These are phyloP conservation scores for Pristionchus exspectatus DNA, from an alignment of 2,888 invertebrate species.

Conservation along the genomic window DNA sequence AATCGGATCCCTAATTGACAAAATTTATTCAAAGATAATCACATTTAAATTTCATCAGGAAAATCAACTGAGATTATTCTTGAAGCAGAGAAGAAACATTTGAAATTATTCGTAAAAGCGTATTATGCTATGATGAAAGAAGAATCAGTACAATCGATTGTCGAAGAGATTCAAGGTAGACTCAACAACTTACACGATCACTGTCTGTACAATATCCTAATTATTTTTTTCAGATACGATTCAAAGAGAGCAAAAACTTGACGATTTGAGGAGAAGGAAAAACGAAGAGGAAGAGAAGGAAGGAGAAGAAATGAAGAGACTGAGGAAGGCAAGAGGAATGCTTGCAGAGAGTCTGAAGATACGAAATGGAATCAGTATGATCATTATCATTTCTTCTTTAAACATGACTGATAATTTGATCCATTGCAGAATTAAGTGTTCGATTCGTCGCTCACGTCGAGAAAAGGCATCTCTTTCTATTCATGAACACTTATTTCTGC, in stretches of 20 bases:
- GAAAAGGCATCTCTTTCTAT: background rate
- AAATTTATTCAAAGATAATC: too few relatives aligned
- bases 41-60: background rate
- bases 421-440: background rate
- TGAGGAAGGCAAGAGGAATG: background rate
- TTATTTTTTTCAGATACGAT: background rate
- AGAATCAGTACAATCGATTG: background rate
- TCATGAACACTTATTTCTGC: background rate
- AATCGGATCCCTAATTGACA: too few relatives aligned
- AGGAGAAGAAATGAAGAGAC: background rate
- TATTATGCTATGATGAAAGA: background rate
- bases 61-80: background rate
- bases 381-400: background rate
- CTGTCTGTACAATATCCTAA: background rate
- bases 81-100: background rate
- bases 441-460: background rate
- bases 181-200: background rate
- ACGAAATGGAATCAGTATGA: background rate
- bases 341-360: background rate
- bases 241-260: background rate
- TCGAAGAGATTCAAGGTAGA: background rate
- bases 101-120: background rate
- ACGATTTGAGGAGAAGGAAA: background rate
- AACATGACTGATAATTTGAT: background rate
- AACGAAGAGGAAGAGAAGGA: constrained; percentile 3